Evolutionary conservation across 2,797 vertebrate species (phyloP).

Genomic region (Enteromius paludinosus): DNA sequence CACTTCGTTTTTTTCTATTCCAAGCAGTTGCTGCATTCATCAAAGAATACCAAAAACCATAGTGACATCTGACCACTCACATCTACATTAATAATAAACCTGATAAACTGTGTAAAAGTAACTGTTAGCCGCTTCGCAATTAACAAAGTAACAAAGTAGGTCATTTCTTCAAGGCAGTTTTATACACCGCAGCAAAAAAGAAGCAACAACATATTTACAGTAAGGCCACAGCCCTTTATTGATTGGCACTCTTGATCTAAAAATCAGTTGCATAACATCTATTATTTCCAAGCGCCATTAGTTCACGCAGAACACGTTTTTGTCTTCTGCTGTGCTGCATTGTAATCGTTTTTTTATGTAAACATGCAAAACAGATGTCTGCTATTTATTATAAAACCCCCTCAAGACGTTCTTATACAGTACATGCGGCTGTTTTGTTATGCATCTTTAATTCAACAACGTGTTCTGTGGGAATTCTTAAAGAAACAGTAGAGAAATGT

Average conservation of each 20-base stretch:
- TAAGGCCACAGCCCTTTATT: background rate
- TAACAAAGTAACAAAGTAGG: background rate
- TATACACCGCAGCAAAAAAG: background rate
- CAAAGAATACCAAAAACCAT: background rate
- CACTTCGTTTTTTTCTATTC: background rate
- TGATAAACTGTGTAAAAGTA: background rate
- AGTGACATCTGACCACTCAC: background rate
- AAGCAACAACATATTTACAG: background rate
- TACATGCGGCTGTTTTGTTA: background rate
- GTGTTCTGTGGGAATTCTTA: background rate
- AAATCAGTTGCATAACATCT: background rate
- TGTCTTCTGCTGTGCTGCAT: background rate
- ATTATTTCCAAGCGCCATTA: background rate
- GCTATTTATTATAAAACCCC: background rate
- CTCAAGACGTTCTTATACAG: background rate
- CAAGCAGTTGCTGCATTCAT: background rate
- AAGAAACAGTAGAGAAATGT: background rate
- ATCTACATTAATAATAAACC: background rate
- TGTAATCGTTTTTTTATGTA: background rate
- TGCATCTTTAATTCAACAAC: background rate
- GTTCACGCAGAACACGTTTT: background rate
- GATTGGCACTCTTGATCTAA: background rate
- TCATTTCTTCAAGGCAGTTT: background rate
- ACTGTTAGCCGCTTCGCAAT: background rate
- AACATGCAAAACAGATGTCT: background rate